Percentiles rank a stretch among this genome's conserved stretches.
These are phyloP conservation scores for Craseonycteris thonglongyai DNA, from an alignment of 2,113 vertebrate species.

Conservation along the genomic window DNA sequence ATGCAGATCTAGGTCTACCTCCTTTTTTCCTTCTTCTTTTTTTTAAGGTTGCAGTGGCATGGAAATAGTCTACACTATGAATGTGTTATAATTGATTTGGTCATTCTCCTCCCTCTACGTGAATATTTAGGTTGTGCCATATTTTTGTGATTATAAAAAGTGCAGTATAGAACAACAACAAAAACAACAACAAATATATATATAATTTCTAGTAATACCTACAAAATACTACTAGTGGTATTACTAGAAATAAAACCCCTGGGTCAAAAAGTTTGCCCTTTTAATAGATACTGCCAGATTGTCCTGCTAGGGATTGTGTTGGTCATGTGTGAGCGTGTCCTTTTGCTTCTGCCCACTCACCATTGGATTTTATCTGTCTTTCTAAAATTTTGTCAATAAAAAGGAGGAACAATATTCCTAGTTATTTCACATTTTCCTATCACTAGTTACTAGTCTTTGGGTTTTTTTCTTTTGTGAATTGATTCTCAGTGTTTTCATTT, in stretches of 20 bases:
- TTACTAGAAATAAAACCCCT: slow-evolving; percentile 30
- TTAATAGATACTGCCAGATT: not conserved
- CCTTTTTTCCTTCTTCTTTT: not conserved
- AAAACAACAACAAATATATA: no score
- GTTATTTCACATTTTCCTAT: slow-evolving; percentile 19
- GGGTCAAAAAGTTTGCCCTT: not conserved
- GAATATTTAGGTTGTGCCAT: not conserved
- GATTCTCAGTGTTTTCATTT: not conserved
- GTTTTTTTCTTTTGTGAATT: slow-evolving; percentile 11
- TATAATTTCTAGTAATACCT: no score
- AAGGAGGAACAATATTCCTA: not conserved
- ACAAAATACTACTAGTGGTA: no score
- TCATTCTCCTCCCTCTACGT: not conserved
- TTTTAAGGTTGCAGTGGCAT: not conserved
- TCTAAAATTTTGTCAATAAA: not conserved
- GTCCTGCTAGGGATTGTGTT: not conserved
- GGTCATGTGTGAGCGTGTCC: not conserved
- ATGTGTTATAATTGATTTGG: not conserved
- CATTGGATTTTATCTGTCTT: not conserved
- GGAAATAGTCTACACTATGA: not conserved
- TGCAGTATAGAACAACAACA: not conserved
- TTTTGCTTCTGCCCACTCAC: not conserved
- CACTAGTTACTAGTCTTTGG: not conserved
- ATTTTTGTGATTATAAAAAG: not conserved
- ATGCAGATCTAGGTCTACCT: not conserved